Evolutionary conservation across 2,113 vertebrate species (phyloP).

Genomic region (Dicentrarchus labrax): DNA sequence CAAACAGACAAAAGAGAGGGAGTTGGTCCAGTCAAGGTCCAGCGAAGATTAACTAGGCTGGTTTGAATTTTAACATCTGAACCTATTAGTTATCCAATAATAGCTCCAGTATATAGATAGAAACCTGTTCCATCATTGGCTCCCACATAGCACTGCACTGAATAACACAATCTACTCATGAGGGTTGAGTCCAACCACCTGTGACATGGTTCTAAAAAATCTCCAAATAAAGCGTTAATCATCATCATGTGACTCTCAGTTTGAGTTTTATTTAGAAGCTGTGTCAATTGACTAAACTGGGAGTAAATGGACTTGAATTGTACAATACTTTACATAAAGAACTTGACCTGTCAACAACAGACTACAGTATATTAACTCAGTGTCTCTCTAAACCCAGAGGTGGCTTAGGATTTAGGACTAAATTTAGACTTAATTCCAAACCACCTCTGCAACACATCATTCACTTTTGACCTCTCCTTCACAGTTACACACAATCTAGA

Average conservation of each 20-base stretch:
- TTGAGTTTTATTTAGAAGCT: constrained; percentile 14
- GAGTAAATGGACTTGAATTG: constrained; percentile 28
- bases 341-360: neutral
- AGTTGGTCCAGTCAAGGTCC: constrained; percentile 22
- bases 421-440: constrained; percentile 64
- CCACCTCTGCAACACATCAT: constrained; percentile 64
- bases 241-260: neutral
- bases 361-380: constrained; percentile 23
- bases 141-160: neutral
- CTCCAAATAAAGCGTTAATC: neutral
- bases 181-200: neutral
- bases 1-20: constrained; percentile 17
- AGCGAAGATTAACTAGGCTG: constrained; percentile 49
- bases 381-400: constrained; percentile 46
- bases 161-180: constrained; percentile 28
- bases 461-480: constrained; percentile 52
- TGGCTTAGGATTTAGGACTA: constrained; percentile 55
- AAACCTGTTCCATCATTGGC: constrained; percentile 27
- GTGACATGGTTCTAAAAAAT: neutral
- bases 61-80: constrained; percentile 48
- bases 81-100: constrained; percentile 25
- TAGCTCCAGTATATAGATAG: constrained; percentile 24
- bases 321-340: neutral
- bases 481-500: constrained; percentile 4
- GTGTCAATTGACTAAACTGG: constrained; percentile 14